Evolutionary conservation across 2,888 invertebrate genomes (phyloP).

Genomic region (Diadegma fenestrale): DNA sequence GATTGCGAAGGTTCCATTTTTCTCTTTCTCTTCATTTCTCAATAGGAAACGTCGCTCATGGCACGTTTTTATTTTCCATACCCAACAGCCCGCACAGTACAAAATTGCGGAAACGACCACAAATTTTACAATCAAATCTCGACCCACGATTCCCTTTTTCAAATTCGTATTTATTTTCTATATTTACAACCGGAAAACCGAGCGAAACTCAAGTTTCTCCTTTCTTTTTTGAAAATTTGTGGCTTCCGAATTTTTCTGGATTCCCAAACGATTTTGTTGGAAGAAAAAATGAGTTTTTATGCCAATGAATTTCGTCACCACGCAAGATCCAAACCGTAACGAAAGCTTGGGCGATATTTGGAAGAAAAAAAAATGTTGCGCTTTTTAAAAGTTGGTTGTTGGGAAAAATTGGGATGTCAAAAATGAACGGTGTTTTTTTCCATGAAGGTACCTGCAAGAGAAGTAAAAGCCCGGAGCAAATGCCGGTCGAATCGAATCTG

Average conservation of each 20-base stretch:
- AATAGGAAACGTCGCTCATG: neutral
- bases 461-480: slow-evolving; percentile 86
- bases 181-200: neutral
- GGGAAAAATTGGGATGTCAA: neutral
- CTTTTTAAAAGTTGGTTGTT: neutral
- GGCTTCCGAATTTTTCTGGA: neutral
- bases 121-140: neutral
- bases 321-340: too few relatives aligned
- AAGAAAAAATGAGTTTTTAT: neutral
- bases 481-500: slow-evolving; percentile 84
- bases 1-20: slow-evolving; percentile 79
- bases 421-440: slow-evolving; percentile 18
- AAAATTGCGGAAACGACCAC: too few relatives aligned
- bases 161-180: neutral
- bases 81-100: neutral
- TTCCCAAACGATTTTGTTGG: neutral
- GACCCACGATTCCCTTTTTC: neutral
- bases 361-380: neutral
- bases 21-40: neutral
- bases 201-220: neutral
- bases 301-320: too few relatives aligned
- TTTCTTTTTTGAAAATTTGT: neutral
- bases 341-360: neutral
- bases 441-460: slow-evolving; percentile 85
- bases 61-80: neutral